phyloP scores from a whole-genome alignment of 1,140 invertebrate genomes.

The Pseudomyrmex gracilis region DNA sequence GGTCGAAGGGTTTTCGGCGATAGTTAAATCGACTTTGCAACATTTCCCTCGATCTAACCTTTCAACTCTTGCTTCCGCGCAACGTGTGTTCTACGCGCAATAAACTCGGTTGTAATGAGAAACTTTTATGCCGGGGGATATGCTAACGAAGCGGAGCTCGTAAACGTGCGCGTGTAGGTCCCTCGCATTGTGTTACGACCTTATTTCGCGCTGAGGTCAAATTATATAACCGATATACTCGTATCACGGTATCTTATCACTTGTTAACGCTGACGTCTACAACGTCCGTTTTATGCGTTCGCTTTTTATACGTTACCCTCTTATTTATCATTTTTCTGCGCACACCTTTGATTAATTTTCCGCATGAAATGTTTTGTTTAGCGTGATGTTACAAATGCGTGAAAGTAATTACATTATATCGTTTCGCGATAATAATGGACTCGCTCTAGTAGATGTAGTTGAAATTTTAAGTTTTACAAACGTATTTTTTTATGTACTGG shows the following conservation, averaged over 20 bases:
- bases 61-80: constrained; percentile 1
- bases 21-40: constrained; percentile 54
- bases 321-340: background rate
- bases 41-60: constrained; percentile 11
- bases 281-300: background rate
- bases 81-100: constrained; percentile 15
- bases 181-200: constrained; percentile 15
- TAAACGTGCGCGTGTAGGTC: constrained; percentile 44
- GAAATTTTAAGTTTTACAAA: constrained; percentile 6
- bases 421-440: background rate
- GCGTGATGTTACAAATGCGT: background rate
- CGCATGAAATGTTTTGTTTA: background rate
- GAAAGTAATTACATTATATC: background rate
- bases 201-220: constrained; percentile 49
- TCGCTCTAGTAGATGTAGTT: background rate
- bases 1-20: constrained; percentile 16
- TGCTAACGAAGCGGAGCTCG: constrained; percentile 65
- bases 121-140: constrained; percentile 68
- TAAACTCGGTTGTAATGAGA: constrained; percentile 66
- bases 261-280: background rate
- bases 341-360: background rate
- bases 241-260: constrained; percentile 12
- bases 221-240: constrained; percentile 55
- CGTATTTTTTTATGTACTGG: too few relatives aligned
- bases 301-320: background rate